Percentiles rank a stretch among this genome's conserved stretches.
Evolutionary conservation across 2,888 invertebrate genomes (phyloP).

Genomic region (Conus canariensis): DNA sequence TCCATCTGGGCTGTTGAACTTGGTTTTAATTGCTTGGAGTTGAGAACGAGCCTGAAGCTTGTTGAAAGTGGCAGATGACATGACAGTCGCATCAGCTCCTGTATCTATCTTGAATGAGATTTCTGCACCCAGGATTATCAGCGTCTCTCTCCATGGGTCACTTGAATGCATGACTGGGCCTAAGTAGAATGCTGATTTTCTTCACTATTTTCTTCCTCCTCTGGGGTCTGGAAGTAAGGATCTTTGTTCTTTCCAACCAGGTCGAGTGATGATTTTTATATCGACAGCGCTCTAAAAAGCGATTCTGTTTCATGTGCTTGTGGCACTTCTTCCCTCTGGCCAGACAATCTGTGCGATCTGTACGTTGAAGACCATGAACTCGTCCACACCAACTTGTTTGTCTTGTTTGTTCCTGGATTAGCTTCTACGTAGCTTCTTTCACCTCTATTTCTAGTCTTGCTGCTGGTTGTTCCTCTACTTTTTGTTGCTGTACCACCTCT

Average conservation of each 20-base stretch:
- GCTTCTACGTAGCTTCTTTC: background rate
- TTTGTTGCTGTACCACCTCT: background rate
- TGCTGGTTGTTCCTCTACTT: background rate
- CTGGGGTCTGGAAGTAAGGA: too few species aligned
- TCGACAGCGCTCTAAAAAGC: background rate
- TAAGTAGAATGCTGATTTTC: background rate
- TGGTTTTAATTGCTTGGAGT: background rate
- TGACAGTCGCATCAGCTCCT: background rate
- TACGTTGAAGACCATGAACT: background rate
- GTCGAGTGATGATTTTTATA: too few species aligned
- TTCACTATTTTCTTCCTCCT: background rate
- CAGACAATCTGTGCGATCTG: background rate
- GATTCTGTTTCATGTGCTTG: background rate
- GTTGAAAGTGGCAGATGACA: background rate
- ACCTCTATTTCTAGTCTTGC: background rate
- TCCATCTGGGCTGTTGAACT: background rate
- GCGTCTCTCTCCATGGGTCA: background rate
- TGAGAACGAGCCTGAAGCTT: background rate
- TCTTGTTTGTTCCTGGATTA: background rate
- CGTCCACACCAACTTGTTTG: too few species aligned
- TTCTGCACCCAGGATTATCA: background rate
- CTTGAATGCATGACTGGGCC: background rate
- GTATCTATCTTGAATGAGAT: slow-evolving; percentile 16
- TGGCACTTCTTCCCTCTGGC: background rate
- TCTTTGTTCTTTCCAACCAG: too few species aligned